Conservation (phyloP, 2,113 vertebrate genomes). For the Malurus melanocephalus region DNA sequence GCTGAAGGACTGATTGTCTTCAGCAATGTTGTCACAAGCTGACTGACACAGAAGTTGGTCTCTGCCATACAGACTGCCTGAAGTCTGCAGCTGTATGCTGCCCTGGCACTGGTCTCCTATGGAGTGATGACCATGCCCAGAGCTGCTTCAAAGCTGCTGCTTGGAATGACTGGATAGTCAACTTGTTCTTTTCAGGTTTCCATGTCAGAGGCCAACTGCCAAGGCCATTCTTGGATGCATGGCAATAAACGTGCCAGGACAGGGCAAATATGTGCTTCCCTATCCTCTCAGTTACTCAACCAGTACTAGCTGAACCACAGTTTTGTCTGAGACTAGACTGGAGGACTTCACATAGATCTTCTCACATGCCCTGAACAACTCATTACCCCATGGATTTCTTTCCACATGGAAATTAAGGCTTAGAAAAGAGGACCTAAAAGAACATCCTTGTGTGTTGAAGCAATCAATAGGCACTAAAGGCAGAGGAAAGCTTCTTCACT, state of each 20-base stretch:
- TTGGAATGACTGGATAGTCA: not conserved
- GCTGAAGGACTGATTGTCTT: not conserved
- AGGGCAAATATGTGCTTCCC: not conserved
- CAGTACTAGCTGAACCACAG: not conserved
- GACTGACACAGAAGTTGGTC: not conserved
- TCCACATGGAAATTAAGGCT: not conserved
- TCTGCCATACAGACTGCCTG: not conserved
- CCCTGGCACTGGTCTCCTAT: not conserved
- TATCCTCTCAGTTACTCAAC: not conserved
- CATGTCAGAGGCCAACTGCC: not conserved
- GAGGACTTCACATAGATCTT: not conserved
- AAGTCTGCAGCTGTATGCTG: not conserved
- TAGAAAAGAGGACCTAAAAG: not conserved
- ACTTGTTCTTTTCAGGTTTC: not conserved
- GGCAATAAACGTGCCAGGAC: not conserved
- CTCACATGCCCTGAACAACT: not conserved
- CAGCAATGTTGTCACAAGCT: not conserved
- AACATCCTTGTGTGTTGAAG: not conserved
- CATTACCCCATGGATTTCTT: not conserved
- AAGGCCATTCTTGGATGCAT: not conserved
- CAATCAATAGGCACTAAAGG: not conserved
- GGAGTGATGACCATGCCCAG: not conserved
- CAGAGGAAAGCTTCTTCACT: not conserved
- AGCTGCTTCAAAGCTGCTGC: not conserved
- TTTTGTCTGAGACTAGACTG: not conserved